Percentiles rank a stretch among this genome's conserved stretches.
These are phyloP conservation scores for Cladorhizidae sp. DNA, from an alignment of 37 sponge, comb jelly and placozoan genomes.

Conservation along the genomic window DNA sequence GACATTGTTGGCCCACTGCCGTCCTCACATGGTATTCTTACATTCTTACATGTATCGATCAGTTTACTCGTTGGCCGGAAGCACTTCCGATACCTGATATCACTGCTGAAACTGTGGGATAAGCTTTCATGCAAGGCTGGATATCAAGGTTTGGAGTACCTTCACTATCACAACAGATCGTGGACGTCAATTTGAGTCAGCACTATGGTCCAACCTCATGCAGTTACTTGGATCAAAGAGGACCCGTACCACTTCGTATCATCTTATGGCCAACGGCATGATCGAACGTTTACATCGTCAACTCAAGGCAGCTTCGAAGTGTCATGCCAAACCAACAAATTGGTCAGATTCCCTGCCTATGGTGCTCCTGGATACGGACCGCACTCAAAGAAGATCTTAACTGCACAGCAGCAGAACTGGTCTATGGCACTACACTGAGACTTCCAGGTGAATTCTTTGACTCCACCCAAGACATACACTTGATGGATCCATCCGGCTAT, in stretches of 20 bases:
- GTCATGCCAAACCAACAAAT: conserved; percentile 28
- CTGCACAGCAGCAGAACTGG: conserved; percentile 68
- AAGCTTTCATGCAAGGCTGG: conserved; percentile 50
- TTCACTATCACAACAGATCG: conserved; percentile 63
- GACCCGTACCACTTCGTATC: conserved; percentile 57
- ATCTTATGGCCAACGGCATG: conserved; percentile 65
- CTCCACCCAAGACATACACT: conserved; percentile 5
- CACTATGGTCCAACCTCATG: conserved; percentile 41
- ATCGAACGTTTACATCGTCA: conserved; percentile 68
- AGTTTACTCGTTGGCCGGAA: conserved; percentile 59
- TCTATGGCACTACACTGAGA: conserved; percentile 73
- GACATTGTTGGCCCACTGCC: conserved; percentile 73
- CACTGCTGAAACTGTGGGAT: conserved; percentile 58
- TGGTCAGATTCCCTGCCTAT: conserved; percentile 71
- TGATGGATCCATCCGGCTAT: conserved; percentile 31
- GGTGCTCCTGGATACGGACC: conserved; percentile 64
- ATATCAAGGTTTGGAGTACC: conserved; percentile 64
- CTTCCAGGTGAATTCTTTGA: conserved; percentile 76
- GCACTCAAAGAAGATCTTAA: conserved; percentile 61
- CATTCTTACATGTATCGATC: conserved; percentile 59
- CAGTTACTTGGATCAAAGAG: conserved; percentile 46
- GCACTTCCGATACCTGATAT: conserved; percentile 47
- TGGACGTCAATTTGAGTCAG: conserved; percentile 62
- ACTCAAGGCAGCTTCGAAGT: conserved; percentile 51
- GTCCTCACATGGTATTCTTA: conserved; percentile 56